Evolutionary conservation across 2,888 invertebrate species (phyloP).

Genomic region (Rotaria macrura): DNA sequence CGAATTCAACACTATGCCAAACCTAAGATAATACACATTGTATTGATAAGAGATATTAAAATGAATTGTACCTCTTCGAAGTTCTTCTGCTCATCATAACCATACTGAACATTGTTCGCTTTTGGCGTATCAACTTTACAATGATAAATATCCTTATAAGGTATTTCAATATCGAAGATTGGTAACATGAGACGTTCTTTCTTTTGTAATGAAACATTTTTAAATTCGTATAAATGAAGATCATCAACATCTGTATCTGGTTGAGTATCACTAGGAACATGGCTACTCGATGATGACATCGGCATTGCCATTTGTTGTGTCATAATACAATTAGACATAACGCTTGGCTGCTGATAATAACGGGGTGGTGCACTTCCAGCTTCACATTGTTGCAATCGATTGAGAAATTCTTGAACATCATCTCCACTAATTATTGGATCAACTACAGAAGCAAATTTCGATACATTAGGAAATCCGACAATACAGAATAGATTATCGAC

Average conservation of each 20-base stretch:
- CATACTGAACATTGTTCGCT: too few species aligned
- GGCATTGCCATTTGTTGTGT: neutral
- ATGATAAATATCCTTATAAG: constrained; percentile 19
- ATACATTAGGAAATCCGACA: constrained; percentile 9
- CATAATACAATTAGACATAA: neutral
- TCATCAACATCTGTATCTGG: neutral
- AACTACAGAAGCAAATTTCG: neutral
- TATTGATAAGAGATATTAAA: neutral
- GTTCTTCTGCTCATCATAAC: neutral
- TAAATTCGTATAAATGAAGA: constrained; percentile 17
- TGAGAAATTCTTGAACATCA: neutral
- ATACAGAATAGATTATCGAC: neutral
- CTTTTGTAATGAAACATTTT: neutral
- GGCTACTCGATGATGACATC: neutral
- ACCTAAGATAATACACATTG: neutral
- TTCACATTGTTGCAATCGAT: neutral
- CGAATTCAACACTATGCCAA: constrained; percentile 16
- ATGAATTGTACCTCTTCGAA: neutral
- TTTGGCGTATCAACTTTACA: neutral
- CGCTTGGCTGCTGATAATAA: too few species aligned
- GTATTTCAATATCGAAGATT: neutral
- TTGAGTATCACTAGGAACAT: neutral
- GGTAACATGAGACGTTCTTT: neutral
- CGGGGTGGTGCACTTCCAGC: too few species aligned
- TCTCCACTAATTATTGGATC: neutral